Evolutionary conservation across 2,888 invertebrate species (phyloP).

Genomic region (Pyralis farinalis): DNA sequence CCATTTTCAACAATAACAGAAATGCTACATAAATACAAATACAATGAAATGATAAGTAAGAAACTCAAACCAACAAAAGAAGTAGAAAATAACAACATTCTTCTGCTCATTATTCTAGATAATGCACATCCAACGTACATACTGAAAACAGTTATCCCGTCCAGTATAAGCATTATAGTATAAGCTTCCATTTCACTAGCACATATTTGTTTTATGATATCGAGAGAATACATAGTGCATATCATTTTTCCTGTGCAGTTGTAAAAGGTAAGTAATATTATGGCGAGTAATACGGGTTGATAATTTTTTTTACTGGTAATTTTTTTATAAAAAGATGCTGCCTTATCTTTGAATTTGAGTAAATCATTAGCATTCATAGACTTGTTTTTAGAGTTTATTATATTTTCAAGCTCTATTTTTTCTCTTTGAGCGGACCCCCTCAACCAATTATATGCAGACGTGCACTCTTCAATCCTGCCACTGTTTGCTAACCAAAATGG

Average conservation of each 20-base stretch:
- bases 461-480: slow-evolving; percentile 24
- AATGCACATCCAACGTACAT: slow-evolving; percentile 32
- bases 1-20: slow-evolving; percentile 26
- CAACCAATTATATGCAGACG: slow-evolving; percentile 32
- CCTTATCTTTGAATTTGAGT: too few species aligned
- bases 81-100: slow-evolving; percentile 27
- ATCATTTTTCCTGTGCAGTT: slow-evolving; percentile 36
- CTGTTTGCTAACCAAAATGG: slow-evolving; percentile 25
- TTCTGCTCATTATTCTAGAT: slow-evolving; percentile 27
- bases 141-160: slow-evolving; percentile 38
- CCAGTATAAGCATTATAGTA: slow-evolving; percentile 39
- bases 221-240: slow-evolving; percentile 37
- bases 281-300: slow-evolving; percentile 29
- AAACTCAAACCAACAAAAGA: slow-evolving; percentile 22
- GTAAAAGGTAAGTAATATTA: slow-evolving; percentile 20
- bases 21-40: slow-evolving; percentile 28
- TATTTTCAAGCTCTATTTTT: slow-evolving; percentile 32
- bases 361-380: too few species aligned
- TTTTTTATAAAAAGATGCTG: too few species aligned
- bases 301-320: slow-evolving; percentile 25
- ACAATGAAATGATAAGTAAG: slow-evolving; percentile 27
- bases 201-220: slow-evolving; percentile 41
- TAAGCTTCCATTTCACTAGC: slow-evolving; percentile 34
- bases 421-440: slow-evolving; percentile 33
- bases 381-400: slow-evolving; percentile 21